Percentiles rank a stretch among this genome's conserved stretches.
phyloP scores from a whole-genome alignment of 2,797 vertebrate genomes.

The Poeciliopsis gracilis region DNA sequence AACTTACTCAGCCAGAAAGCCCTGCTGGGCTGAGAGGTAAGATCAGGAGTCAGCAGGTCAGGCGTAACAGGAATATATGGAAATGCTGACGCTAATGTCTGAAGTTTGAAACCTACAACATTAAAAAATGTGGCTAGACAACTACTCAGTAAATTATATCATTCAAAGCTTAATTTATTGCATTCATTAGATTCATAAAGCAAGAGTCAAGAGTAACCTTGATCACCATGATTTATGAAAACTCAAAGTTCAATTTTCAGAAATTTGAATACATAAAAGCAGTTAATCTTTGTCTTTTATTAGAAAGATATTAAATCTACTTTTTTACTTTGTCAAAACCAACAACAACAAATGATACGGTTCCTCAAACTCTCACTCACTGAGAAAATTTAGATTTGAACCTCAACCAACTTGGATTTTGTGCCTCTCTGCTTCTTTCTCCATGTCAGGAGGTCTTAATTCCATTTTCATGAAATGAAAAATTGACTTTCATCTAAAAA shows the following conservation, averaged over 20 bases:
- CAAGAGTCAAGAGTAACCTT: neutral
- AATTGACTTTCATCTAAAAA: neutral
- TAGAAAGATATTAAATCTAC: neutral
- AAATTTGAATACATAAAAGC: neutral
- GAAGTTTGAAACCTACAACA: neutral
- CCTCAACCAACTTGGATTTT: neutral
- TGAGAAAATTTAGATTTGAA: neutral
- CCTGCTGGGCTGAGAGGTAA: slow-evolving; percentile 84
- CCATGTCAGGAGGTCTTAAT: neutral
- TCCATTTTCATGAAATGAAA: neutral
- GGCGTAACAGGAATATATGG: neutral
- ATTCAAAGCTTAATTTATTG: neutral
- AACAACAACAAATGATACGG: neutral
- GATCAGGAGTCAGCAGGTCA: slow-evolving; percentile 34
- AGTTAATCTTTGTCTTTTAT: neutral
- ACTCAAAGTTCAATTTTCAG: neutral
- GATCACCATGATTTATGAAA: neutral
- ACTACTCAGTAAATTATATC: neutral
- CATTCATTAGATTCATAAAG: neutral
- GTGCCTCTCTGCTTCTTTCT: neutral
- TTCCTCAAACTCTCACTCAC: neutral
- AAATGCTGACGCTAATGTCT: neutral
- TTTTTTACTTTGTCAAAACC: neutral
- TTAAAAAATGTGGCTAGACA: neutral
- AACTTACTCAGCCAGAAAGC: slow-evolving; percentile 76